Base-by-base conservation (phyloP, 2,888 invertebrate species). In the Xestoiulus laeticollis region DNA sequence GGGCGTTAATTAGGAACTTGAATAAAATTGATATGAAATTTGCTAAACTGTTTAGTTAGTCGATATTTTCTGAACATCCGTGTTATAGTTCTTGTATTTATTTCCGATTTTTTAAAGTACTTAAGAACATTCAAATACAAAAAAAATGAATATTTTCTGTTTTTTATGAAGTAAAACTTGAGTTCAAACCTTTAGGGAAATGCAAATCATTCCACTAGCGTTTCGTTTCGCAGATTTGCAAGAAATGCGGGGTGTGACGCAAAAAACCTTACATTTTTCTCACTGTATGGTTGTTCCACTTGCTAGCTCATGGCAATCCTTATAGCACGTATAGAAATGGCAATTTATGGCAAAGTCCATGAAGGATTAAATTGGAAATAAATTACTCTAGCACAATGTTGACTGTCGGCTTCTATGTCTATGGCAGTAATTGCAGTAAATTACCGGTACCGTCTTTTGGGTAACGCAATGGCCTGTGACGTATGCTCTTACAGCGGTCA, bases 381-480 rank as follows among this genome's bases (percentile, higher is more conserved):
- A 78, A 78, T 78, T 78, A 22, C 30, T 22, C 78, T 12, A 30
- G 78, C 14, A 78, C 78, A 78, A 30, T 30, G 78, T 78, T 78
- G 78, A 78, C 78, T 68, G 26, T 68, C 26, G 26, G 68, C 68
- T n/a, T 59, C n/a, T n/a, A n/a, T 59, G 78, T 22, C 78, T 30
- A 12, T 78, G 30, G 14, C 30, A 16, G 30, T 78, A 30, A 78
- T 78, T 30, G 78, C 78, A 78, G 30, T 6, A 30, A 78, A 78
- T 78, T 78, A 78, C 78, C 78, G 30, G 30, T 78, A 78, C 78
- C 78, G 78, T 78, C 78, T 78, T 78, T 78, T 14, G 78, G 8
- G 78, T 78, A 78, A 78, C 30, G 78, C 78, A 30, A 78, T 78
- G 78, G 78, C 78, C 78, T 78, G 78, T 78, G 78, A 30, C 78